Conservation (phyloP, 2,797 vertebrate species). For the Anguilla megastoma region DNA sequence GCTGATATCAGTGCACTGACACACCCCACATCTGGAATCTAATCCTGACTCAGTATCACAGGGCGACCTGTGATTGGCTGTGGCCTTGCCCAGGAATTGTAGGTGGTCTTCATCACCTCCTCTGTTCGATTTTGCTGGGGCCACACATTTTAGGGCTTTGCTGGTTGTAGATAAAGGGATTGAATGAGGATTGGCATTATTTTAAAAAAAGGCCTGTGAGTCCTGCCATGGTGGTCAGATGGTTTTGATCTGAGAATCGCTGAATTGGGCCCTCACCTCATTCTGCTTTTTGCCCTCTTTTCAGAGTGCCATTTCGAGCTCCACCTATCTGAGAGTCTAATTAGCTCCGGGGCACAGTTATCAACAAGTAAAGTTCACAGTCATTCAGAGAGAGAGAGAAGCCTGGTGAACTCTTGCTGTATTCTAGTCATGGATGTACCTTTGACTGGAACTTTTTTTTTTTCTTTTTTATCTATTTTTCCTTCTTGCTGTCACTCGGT, state of each 20-base stretch:
- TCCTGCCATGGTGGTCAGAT: background rate
- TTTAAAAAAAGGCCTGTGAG: background rate
- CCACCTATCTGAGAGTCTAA: background rate
- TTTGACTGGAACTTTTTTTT: background rate
- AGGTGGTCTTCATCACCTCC: background rate
- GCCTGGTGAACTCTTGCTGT: background rate
- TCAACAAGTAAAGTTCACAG: background rate
- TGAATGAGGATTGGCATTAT: background rate
- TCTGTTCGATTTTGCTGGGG: background rate
- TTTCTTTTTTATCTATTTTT: background rate
- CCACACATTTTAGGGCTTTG: background rate
- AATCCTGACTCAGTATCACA: background rate
- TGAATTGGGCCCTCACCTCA: background rate
- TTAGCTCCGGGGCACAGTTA: background rate
- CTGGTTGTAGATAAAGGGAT: background rate
- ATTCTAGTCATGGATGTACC: conserved; percentile 2
- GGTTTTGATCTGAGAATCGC: background rate
- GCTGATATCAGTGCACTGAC: background rate
- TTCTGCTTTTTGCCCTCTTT: no score
- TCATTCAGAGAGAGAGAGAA: background rate
- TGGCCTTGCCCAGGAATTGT: background rate
- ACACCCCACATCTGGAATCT: background rate
- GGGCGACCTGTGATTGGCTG: background rate
- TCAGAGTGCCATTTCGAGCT: background rate
- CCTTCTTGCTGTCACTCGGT: background rate